These are phyloP conservation scores for Cyaniris semiargus DNA, from an alignment of 2,888 invertebrate species.

Conservation along the genomic window DNA sequence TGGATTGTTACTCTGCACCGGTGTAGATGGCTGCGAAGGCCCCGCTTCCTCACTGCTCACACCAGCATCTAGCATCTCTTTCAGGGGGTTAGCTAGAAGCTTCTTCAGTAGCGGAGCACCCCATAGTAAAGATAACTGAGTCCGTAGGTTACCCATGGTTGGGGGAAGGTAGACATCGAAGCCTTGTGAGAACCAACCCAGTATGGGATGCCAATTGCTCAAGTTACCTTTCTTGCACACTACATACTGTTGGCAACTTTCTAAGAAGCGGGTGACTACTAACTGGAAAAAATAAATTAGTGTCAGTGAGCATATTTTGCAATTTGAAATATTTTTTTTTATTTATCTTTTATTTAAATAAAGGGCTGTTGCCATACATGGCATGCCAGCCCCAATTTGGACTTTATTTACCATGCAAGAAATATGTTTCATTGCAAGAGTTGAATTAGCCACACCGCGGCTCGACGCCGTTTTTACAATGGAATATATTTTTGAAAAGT, in stretches of 20 bases:
- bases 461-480: too few relatives aligned
- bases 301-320: background rate
- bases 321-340: too few relatives aligned
- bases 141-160: constrained; percentile 84
- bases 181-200: constrained; percentile 96
- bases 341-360: too few relatives aligned
- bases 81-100: constrained; percentile 65
- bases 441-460: too few relatives aligned
- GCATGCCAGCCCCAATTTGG: too few relatives aligned
- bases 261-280: constrained; percentile 91
- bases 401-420: too few relatives aligned
- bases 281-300: constrained; percentile 77
- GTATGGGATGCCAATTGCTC: constrained; percentile 98
- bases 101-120: constrained; percentile 70
- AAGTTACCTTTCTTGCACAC: constrained; percentile 93
- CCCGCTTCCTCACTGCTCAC: constrained; percentile 70
- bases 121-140: constrained; percentile 88
- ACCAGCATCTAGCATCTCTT: constrained; percentile 79
- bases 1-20: constrained; percentile 66
- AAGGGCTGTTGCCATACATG: too few relatives aligned
- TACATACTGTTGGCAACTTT: constrained; percentile 95
- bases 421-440: too few relatives aligned
- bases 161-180: constrained; percentile 86
- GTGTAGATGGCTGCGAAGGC: constrained; percentile 77
- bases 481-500: too few relatives aligned